These are phyloP conservation scores for Oryzias dopingdopingensis DNA, from an alignment of 2,797 vertebrate genomes.

Conservation along the genomic window DNA sequence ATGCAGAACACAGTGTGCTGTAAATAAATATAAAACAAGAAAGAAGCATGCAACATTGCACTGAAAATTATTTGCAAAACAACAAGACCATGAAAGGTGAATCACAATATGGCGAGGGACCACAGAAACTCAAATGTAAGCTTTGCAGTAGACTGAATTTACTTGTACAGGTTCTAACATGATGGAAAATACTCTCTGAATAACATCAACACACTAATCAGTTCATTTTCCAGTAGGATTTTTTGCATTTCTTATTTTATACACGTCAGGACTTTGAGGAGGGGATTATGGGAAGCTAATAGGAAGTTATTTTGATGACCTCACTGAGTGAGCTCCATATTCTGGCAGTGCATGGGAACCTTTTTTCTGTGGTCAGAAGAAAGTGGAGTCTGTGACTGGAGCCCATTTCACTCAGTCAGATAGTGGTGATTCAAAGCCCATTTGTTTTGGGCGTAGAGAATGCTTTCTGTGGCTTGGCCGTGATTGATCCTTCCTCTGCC, in stretches of 20 bases:
- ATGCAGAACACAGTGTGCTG: too few species aligned
- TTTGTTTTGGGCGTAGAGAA: slow-evolving; percentile 69
- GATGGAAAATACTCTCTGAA: background rate
- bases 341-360: slow-evolving; percentile 45
- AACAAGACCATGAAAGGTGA: too few species aligned
- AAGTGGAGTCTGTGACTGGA: slow-evolving; percentile 59
- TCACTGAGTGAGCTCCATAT: slow-evolving; percentile 54
- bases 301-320: slow-evolving; percentile 53
- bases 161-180: background rate
- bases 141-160: too few species aligned
- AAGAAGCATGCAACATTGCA: too few species aligned
- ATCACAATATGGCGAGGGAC: too few species aligned
- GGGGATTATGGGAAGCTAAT: slow-evolving; percentile 46
- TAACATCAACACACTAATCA: background rate
- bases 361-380: slow-evolving; percentile 51
- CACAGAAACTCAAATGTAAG: too few species aligned
- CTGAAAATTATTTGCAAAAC: too few species aligned
- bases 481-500: slow-evolving; percentile 63
- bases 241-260: slow-evolving; percentile 15
- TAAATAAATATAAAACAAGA: too few species aligned
- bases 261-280: slow-evolving; percentile 29
- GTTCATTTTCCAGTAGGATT: slow-evolving; percentile 30
- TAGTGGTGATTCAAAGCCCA: slow-evolving; percentile 65
- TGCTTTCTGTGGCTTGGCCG: slow-evolving; percentile 76
- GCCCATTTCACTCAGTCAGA: slow-evolving; percentile 65